A percentile compares a stretch with the other conserved stretches of the same genome.
These are phyloP conservation scores for Sebastes taczanowskii DNA, from an alignment of 2,797 vertebrate genomes.

Conservation along the genomic window DNA sequence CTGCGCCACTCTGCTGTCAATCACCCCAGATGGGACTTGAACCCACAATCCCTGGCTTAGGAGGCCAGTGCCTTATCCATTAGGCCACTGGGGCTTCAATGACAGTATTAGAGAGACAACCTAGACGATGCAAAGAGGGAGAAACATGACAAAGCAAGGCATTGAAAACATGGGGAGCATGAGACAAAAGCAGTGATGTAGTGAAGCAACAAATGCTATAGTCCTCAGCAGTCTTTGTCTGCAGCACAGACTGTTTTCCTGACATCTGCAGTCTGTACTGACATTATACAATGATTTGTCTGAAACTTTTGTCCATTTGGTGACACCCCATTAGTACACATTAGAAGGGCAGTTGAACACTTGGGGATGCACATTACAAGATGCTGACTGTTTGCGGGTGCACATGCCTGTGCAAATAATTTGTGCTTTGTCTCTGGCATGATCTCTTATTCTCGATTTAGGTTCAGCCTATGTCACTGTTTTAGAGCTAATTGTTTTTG, in stretches of 20 bases:
- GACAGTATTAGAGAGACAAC: background rate
- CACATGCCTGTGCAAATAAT: too few relatives aligned
- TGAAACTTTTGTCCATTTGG: background rate
- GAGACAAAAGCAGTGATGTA: background rate
- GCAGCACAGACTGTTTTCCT: background rate
- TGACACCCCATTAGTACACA: background rate
- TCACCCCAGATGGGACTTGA: constrained; percentile 49
- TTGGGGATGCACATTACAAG: background rate
- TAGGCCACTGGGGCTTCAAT: constrained; percentile 36
- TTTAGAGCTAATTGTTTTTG: too few relatives aligned
- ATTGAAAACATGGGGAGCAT: background rate
- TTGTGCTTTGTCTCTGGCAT: too few relatives aligned
- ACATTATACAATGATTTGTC: background rate
- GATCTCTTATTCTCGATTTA: too few relatives aligned
- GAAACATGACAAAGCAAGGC: background rate
- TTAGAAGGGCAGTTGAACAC: background rate
- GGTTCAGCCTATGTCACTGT: too few relatives aligned
- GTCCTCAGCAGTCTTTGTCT: background rate
- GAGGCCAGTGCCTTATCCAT: constrained; percentile 76
- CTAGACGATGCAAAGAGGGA: background rate
- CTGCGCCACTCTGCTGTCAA: constrained; percentile 16
- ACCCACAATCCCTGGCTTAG: constrained; percentile 20
- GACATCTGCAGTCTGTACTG: background rate
- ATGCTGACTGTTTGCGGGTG: background rate
- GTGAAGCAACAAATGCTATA: background rate